Evolutionary conservation across 2,113 vertebrate species (phyloP).

Genomic region (Crypturellus undulatus): DNA sequence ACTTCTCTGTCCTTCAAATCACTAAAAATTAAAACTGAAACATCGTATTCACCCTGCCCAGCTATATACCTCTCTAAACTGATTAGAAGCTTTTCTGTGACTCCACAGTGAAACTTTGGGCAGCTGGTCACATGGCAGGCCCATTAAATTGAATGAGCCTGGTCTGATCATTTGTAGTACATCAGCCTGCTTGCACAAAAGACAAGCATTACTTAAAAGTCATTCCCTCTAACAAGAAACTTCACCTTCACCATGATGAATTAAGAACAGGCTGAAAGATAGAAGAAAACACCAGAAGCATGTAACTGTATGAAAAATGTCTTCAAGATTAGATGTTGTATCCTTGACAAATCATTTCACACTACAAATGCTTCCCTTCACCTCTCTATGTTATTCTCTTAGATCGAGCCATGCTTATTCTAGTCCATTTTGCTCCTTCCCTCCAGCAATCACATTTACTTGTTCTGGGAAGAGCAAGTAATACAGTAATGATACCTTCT

Average conservation of each 20-base stretch:
- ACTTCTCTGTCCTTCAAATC: constrained; percentile 5
- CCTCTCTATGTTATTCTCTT: background rate
- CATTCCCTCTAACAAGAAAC: background rate
- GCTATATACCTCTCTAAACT: background rate
- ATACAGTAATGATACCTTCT: background rate
- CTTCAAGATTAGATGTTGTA: background rate
- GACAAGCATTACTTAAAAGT: constrained; percentile 32
- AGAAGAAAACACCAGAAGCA: background rate
- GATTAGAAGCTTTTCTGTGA: constrained; percentile 16
- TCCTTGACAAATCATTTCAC: background rate
- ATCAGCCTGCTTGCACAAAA: background rate
- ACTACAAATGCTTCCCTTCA: background rate
- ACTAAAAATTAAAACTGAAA: background rate
- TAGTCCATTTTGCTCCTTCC: background rate
- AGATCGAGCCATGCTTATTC: background rate
- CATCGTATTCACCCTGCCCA: background rate
- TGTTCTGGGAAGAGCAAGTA: background rate
- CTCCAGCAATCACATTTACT: background rate
- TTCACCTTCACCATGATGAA: background rate
- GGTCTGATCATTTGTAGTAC: background rate
- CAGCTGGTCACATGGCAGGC: constrained; percentile 39
- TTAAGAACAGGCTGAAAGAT: background rate
- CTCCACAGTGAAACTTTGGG: background rate
- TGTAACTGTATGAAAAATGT: constrained; percentile 2
- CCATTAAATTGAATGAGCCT: background rate